phyloP scores from a whole-genome alignment of 2,888 invertebrate genomes.

The Scelioninae gen. 2 region DNA sequence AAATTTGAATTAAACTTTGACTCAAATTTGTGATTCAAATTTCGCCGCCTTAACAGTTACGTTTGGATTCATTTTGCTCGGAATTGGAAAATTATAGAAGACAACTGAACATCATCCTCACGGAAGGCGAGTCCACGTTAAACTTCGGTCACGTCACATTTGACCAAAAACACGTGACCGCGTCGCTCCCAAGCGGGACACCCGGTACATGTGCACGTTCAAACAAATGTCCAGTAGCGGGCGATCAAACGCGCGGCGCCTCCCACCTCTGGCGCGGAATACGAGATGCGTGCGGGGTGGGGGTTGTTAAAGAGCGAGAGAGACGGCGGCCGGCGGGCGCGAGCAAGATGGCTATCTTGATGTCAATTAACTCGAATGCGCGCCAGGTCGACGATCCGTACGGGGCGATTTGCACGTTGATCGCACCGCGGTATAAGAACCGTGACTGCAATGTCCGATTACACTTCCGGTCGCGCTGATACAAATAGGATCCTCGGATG shows the following conservation, averaged over 20 bases:
- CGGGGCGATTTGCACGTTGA: conserved; percentile 59
- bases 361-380: conserved; percentile 56
- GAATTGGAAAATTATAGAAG: too few relatives aligned
- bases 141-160: too few relatives aligned
- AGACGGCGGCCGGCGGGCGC: conserved; percentile 9
- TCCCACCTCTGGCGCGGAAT: conserved; percentile 2
- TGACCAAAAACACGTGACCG: too few relatives aligned
- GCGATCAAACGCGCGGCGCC: conserved; percentile 36
- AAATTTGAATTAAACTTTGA: too few relatives aligned
- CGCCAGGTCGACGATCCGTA: conserved; percentile 58
- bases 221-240: conserved; percentile 31
- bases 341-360: conserved; percentile 43
- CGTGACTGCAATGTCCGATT: conserved; percentile 64
- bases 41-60: too few relatives aligned
- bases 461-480: conserved; percentile 59
- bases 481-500: conserved; percentile 59
- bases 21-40: too few relatives aligned
- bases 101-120: not conserved
- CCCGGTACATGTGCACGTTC: conserved; percentile 28
- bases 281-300: too few relatives aligned
- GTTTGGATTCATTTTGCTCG: too few relatives aligned
- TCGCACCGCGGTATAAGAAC: conserved; percentile 47
- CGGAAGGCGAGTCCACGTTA: not conserved
- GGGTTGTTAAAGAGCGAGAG: conserved; percentile 1
- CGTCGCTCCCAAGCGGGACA: conserved; percentile 7